Conservation (phyloP, 2,797 vertebrate genomes). For the Sciaenops ocellatus region DNA sequence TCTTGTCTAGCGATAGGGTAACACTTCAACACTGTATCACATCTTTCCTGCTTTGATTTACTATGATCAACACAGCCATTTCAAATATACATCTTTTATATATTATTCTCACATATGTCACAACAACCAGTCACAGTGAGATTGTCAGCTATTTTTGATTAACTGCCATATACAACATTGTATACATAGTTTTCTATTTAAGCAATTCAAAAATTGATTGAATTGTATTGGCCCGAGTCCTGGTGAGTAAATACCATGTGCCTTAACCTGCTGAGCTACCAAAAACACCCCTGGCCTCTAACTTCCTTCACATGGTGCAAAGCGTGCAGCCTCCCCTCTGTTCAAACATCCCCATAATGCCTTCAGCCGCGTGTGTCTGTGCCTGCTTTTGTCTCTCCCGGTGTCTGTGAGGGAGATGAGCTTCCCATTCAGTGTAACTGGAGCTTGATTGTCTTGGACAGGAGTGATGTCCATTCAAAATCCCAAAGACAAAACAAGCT, state of each 20-base stretch:
- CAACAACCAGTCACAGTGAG: background rate
- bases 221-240: background rate
- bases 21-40: background rate
- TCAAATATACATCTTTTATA: background rate
- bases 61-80: background rate
- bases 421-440: conserved; percentile 56
- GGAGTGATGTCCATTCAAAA: conserved; percentile 69
- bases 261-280: conserved; percentile 23
- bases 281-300: conserved; percentile 26
- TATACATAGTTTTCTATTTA: background rate
- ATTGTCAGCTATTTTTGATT: background rate
- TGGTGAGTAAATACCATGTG: conserved; percentile 29
- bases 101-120: background rate
- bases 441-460: conserved; percentile 63
- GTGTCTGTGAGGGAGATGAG: conserved; percentile 66
- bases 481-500: conserved; percentile 73
- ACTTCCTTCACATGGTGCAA: conserved; percentile 34
- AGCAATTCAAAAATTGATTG: conserved; percentile 8
- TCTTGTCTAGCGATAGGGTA: background rate
- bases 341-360: conserved; percentile 49
- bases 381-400: conserved; percentile 55
- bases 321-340: conserved; percentile 40
- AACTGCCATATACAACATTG: background rate
- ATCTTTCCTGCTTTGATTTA: background rate
- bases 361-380: conserved; percentile 48